phyloP scores from a whole-genome alignment of 2,888 invertebrate species.

The Lithosia quadra region DNA sequence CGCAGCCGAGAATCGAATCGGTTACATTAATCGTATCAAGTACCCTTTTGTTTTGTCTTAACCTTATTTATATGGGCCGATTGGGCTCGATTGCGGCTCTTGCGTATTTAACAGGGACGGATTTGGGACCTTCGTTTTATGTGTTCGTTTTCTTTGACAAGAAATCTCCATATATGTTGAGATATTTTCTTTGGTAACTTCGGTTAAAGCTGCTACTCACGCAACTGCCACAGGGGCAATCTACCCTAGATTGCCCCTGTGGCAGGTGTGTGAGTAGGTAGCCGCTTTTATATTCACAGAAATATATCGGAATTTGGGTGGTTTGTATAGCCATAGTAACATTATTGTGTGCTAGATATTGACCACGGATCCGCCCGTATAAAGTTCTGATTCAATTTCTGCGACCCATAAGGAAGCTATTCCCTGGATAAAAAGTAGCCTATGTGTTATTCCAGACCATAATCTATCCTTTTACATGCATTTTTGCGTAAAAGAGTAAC shows the following conservation, averaged over 20 bases:
- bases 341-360: too few species aligned
- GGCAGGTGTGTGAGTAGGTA: too few species aligned
- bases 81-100: slow-evolving; percentile 55
- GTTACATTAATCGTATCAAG: slow-evolving; percentile 69
- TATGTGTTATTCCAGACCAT: too few species aligned
- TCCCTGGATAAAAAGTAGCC: too few species aligned
- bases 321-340: neutral
- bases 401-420: too few species aligned
- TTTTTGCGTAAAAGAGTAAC: too few species aligned
- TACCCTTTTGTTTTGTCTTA: slow-evolving; percentile 73
- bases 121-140: slow-evolving; percentile 39
- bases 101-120: slow-evolving; percentile 53
- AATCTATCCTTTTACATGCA: too few species aligned
- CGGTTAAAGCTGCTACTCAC: too few species aligned
- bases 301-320: neutral
- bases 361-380: too few species aligned
- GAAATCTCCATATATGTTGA: neutral
- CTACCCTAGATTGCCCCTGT: too few species aligned
- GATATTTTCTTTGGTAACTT: neutral
- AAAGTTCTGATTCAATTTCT: too few species aligned
- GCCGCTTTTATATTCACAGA: neutral
- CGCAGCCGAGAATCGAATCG: slow-evolving; percentile 46
- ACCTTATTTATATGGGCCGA: slow-evolving; percentile 71
- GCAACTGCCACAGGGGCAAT: too few species aligned
- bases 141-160: slow-evolving; percentile 1